Conservation (phyloP, 1,140 invertebrate species). For the Danaus melanippus region DNA sequence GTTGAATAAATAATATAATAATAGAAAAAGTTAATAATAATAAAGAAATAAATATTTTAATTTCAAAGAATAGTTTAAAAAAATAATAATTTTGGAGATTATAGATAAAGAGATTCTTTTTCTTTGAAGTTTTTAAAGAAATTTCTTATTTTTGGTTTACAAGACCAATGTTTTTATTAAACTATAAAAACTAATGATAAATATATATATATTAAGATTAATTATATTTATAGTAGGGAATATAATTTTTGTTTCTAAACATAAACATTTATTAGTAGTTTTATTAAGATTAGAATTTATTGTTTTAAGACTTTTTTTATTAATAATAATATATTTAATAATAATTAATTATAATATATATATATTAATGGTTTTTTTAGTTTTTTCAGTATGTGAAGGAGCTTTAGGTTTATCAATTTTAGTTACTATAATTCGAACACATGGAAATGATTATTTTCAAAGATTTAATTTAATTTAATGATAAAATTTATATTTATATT, state of each 20-base stretch:
- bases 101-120: conserved; percentile 70
- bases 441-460: conserved; percentile 74
- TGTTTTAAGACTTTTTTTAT: conserved; percentile 69
- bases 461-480: conserved; percentile 66
- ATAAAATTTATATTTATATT: conserved; percentile 57
- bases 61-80: conserved; percentile 71
- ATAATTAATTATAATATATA: conserved; percentile 63
- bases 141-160: conserved; percentile 72
- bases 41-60: conserved; percentile 50
- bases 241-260: conserved; percentile 65
- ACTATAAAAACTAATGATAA: conserved; percentile 70
- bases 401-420: conserved; percentile 73
- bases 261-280: conserved; percentile 75
- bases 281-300: conserved; percentile 74
- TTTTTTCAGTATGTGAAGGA: conserved; percentile 74
- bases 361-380: conserved; percentile 74
- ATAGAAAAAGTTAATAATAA: conserved; percentile 43
- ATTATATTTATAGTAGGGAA: conserved; percentile 56
- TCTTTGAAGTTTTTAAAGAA: conserved; percentile 72
- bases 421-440: conserved; percentile 71
- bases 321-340: conserved; percentile 68
- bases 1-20: conserved; percentile 61
- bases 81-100: conserved; percentile 76
- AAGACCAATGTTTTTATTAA: conserved; percentile 75
- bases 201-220: conserved; percentile 33